These are phyloP conservation scores for Willisornis vidua DNA, from an alignment of 2,113 vertebrate species.

Conservation along the genomic window DNA sequence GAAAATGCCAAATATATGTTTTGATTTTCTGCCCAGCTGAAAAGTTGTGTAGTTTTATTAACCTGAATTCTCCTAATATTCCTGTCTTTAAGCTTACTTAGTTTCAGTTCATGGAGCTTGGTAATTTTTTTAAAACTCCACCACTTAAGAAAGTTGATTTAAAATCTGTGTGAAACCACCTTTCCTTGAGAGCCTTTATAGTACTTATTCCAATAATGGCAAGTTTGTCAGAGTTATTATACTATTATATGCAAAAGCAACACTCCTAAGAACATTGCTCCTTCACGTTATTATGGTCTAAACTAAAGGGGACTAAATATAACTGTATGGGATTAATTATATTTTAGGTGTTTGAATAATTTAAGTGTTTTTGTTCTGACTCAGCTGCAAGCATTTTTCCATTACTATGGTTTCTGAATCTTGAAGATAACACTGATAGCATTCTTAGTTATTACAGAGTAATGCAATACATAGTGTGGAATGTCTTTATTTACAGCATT, in stretches of 20 bases:
- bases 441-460: background rate
- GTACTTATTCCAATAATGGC: background rate
- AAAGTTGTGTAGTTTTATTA: constrained; percentile 56
- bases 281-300: background rate
- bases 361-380: background rate
- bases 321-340: background rate
- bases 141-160: background rate
- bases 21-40: constrained; percentile 66
- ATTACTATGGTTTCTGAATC: background rate
- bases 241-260: background rate
- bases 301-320: background rate
- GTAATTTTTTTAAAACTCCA: background rate
- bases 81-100: constrained; percentile 20
- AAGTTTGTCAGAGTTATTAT: background rate
- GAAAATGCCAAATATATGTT: constrained; percentile 47
- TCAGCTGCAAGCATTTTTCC: background rate
- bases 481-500: background rate
- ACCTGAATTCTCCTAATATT: constrained; percentile 52
- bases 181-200: background rate
- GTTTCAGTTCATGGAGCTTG: constrained; percentile 4
- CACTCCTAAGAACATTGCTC: background rate
- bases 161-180: background rate
- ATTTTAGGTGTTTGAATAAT: background rate
- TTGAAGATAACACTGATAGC: background rate
- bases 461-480: background rate